Conservation (phyloP, 2,113 vertebrate genomes). For the cattle (Bos taurus) region DNA sequence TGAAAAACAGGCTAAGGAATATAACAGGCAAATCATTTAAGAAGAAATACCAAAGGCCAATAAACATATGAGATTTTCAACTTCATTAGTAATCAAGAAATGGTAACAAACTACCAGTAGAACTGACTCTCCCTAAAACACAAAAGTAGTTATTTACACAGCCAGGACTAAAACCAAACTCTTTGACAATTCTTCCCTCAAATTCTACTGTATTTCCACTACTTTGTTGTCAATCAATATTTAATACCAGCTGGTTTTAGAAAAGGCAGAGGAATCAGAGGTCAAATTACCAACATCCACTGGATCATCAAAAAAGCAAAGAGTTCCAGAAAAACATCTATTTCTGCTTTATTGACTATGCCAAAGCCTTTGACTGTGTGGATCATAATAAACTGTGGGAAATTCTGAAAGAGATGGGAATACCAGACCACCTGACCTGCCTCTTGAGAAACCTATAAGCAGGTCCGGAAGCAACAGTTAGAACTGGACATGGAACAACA, state of each 20-base stretch:
- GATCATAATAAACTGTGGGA: too few relatives aligned
- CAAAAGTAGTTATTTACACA: background rate
- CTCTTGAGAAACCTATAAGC: too few relatives aligned
- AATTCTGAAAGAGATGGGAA: too few relatives aligned
- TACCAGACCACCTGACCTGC: too few relatives aligned
- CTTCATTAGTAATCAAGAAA: background rate
- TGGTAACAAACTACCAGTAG: background rate
- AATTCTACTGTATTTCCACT: background rate
- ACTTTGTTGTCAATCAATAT: background rate
- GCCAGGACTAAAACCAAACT: background rate
- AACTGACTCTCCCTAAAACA: background rate
- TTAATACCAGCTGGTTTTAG: background rate
- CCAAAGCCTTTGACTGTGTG: too few relatives aligned
- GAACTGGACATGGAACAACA: too few relatives aligned
- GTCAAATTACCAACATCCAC: too few relatives aligned
- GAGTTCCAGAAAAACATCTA: too few relatives aligned
- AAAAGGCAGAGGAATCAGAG: too few relatives aligned
- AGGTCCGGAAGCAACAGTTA: too few relatives aligned
- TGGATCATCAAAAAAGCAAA: too few relatives aligned
- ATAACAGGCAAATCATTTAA: background rate
- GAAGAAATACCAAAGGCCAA: background rate
- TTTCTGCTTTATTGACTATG: too few relatives aligned
- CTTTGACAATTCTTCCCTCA: background rate
- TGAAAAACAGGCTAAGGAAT: background rate
- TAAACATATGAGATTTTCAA: background rate